Percentiles rank a stretch among this genome's conserved stretches.
Conservation (phyloP, 2,797 vertebrate genomes). For the Gymnocypris eckloni region DNA sequence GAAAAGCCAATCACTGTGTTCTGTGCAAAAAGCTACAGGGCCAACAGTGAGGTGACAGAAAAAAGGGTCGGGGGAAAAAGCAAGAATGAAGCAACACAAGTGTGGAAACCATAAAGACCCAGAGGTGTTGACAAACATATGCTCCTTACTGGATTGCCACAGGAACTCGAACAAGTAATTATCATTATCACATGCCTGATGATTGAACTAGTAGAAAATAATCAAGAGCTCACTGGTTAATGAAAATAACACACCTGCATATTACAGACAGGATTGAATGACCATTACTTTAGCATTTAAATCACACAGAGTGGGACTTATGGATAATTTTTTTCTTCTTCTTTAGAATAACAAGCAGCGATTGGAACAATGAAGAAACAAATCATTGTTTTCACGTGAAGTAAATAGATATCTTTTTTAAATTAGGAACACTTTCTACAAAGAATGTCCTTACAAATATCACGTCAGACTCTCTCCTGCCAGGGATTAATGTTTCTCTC, state of each 20-base stretch:
- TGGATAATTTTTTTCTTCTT: background rate
- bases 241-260: background rate
- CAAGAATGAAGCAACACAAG: background rate
- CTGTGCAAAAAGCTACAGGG: slow-evolving; percentile 52
- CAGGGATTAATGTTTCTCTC: no score
- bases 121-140: background rate
- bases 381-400: background rate
- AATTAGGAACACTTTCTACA: background rate
- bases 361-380: background rate
- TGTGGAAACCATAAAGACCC: background rate
- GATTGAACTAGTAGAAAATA: slow-evolving; percentile 4
- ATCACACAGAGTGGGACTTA: background rate
- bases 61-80: background rate
- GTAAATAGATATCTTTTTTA: background rate
- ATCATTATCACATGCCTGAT: slow-evolving; percentile 22
- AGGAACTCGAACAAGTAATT: background rate
- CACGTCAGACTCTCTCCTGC: background rate
- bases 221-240: background rate
- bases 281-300: background rate
- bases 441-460: background rate
- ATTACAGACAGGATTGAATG: slow-evolving; percentile 11
- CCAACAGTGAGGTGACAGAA: slow-evolving; percentile 8
- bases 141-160: slow-evolving; percentile 5
- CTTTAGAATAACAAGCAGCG: background rate
- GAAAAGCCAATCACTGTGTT: slow-evolving; percentile 15